phyloP scores from a whole-genome alignment of 2,797 vertebrate genomes.

The Setipinna tenuifilis region DNA sequence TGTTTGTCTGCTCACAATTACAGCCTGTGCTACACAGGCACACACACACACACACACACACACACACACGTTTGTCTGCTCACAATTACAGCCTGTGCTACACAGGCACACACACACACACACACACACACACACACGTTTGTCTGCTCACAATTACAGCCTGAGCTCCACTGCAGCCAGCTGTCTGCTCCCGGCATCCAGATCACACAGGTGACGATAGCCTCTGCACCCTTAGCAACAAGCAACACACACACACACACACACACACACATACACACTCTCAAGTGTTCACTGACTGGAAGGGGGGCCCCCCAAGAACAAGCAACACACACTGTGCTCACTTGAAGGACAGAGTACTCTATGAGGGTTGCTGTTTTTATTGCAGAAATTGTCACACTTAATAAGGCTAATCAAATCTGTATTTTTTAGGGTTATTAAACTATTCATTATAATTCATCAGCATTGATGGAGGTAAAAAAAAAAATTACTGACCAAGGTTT shows the following conservation, averaged over 20 bases:
- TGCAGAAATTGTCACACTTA: too few relatives aligned
- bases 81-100: too few relatives aligned
- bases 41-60: too few relatives aligned
- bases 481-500: too few relatives aligned
- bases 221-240: background rate
- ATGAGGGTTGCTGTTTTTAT: too few relatives aligned
- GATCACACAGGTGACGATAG: background rate
- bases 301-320: background rate
- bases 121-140: background rate
- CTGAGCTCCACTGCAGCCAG: background rate
- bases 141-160: background rate
- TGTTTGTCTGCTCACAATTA: slow-evolving; percentile 8
- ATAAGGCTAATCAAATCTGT: too few relatives aligned
- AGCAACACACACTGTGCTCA: background rate
- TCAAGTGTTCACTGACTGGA: background rate
- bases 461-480: too few relatives aligned
- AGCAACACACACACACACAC: background rate
- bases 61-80: too few relatives aligned
- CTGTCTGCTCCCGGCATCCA: background rate
- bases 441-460: too few relatives aligned
- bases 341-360: too few relatives aligned
- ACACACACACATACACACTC: background rate
- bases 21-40: background rate
- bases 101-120: too few relatives aligned
- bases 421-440: too few relatives aligned